phyloP scores from a whole-genome alignment of 2,113 vertebrate genomes.

The Colistium nudipinnis region DNA sequence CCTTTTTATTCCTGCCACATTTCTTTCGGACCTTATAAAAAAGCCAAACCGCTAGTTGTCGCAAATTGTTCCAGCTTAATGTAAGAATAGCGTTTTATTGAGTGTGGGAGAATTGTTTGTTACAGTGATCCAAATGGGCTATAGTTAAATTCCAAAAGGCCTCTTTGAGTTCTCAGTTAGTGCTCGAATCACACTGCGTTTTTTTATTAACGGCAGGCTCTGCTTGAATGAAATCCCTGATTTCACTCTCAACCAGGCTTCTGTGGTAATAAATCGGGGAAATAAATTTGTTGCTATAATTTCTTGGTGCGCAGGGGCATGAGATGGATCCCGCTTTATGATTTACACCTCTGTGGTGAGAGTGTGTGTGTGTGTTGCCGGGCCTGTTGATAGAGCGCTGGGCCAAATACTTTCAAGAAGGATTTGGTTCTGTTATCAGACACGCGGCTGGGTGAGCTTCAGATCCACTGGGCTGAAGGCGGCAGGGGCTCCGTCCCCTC shows the following conservation, averaged over 20 bases:
- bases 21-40: conserved; percentile 1
- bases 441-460: conserved; percentile 22
- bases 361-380: background rate
- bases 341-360: background rate
- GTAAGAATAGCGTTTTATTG: background rate
- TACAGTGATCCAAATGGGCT: background rate
- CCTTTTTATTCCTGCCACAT: background rate
- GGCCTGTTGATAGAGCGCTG: conserved; percentile 19
- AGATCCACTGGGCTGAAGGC: background rate
- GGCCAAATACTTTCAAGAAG: conserved; percentile 55
- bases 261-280: too few relatives aligned
- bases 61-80: background rate
- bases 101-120: background rate
- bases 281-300: background rate
- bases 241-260: background rate
- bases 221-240: background rate
- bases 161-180: background rate
- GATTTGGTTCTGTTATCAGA: conserved; percentile 55
- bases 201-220: too few relatives aligned
- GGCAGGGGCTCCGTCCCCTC: background rate
- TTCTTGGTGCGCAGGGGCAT: background rate
- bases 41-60: background rate
- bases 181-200: too few relatives aligned
- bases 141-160: background rate
- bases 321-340: background rate